Evolutionary conservation across 2,113 vertebrate genomes (phyloP).

Genomic region (Oryzias melastigma): DNA sequence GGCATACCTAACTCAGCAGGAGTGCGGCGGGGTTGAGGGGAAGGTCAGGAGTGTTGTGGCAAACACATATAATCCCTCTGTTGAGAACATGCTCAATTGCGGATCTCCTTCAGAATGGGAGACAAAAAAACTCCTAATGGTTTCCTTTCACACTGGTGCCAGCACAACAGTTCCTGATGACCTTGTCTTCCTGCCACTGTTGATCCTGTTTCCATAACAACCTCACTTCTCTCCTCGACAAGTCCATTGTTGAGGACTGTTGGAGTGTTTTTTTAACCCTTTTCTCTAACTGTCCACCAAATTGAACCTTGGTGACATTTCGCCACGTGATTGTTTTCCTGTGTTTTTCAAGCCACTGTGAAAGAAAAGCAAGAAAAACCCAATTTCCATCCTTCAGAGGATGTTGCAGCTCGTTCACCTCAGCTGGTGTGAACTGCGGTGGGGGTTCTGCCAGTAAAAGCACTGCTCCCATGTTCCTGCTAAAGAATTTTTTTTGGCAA

Average conservation of each 20-base stretch:
- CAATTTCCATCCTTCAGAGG: conserved; percentile 25
- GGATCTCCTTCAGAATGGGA: conserved; percentile 14
- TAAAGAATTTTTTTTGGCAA: conserved; percentile 44
- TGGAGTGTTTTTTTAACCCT: background rate
- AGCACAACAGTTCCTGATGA: conserved; percentile 23
- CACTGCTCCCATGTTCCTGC: conserved; percentile 25
- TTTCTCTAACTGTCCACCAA: conserved; percentile 3
- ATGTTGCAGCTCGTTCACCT: conserved; percentile 38
- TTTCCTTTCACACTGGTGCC: conserved; percentile 29
- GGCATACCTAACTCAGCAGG: conserved; percentile 55
- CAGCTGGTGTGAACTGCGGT: conserved; percentile 32
- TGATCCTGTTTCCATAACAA: conserved; percentile 10
- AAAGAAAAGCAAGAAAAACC: conserved; percentile 25
- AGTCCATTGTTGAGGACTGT: conserved; percentile 7
- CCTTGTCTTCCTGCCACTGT: conserved; percentile 45
- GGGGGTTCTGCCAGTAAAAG: conserved; percentile 16
- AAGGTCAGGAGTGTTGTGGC: conserved; percentile 40
- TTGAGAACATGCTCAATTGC: background rate
- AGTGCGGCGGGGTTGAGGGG: conserved; percentile 48
- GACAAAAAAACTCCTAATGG: conserved; percentile 7
- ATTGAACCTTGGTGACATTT: conserved; percentile 6
- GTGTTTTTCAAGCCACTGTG: conserved; percentile 10
- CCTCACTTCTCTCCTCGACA: conserved; percentile 1
- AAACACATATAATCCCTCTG: conserved; percentile 49
- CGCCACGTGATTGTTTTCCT: conserved; percentile 12